These are phyloP conservation scores for Phyto melanocephala DNA, from an alignment of 2,888 invertebrate genomes.

Conservation along the genomic window DNA sequence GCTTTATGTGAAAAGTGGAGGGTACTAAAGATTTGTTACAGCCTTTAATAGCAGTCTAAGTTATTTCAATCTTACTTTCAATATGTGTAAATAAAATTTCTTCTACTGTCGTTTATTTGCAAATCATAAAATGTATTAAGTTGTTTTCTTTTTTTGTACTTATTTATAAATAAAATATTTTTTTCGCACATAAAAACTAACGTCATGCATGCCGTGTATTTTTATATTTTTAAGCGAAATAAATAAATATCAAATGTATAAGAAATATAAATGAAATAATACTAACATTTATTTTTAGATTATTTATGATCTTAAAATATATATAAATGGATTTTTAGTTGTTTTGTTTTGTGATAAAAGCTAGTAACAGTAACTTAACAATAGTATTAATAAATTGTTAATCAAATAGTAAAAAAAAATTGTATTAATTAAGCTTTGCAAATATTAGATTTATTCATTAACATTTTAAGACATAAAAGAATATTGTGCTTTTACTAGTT, in stretches of 20 bases:
- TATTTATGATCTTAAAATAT: not conserved
- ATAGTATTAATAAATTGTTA: not conserved
- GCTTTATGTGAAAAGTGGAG: not conserved
- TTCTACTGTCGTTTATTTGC: slow-evolving; percentile 25
- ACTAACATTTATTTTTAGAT: not conserved
- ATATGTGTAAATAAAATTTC: slow-evolving; percentile 41
- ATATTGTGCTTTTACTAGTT: too few species aligned
- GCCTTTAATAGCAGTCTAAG: not conserved
- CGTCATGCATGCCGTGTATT: slow-evolving; percentile 9
- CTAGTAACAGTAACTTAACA: not conserved
- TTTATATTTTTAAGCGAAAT: not conserved
- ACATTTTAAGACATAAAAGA: too few species aligned
- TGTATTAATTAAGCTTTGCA: too few species aligned
- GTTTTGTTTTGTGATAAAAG: not conserved
- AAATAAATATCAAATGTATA: not conserved
- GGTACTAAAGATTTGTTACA: not conserved
- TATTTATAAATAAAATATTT: not conserved
- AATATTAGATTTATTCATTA: too few species aligned
- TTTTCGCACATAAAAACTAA: not conserved
- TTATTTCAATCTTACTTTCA: too few species aligned
- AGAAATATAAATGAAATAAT: not conserved
- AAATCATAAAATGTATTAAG: slow-evolving; percentile 49
- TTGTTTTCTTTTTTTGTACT: not conserved
- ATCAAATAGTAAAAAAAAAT: not conserved
- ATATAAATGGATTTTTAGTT: not conserved